phyloP scores from a whole-genome alignment of 1,140 invertebrate species.

The Drosophila navojoa region DNA sequence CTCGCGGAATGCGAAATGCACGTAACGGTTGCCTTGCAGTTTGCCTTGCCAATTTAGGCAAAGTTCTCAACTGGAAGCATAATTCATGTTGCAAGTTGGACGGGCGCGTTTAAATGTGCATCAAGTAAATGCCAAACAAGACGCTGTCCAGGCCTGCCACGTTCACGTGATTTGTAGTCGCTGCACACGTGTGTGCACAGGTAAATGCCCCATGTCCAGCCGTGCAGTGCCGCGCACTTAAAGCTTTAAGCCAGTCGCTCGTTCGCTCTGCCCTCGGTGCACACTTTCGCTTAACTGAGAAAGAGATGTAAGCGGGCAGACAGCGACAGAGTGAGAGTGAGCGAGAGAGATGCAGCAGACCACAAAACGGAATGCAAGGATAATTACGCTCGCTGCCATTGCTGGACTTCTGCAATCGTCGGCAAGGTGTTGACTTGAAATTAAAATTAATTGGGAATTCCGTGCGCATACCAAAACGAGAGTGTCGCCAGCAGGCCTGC shows the following conservation, averaged over 20 bases:
- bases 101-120: constrained; percentile 72
- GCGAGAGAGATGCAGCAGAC: constrained; percentile 27
- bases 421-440: constrained; percentile 74
- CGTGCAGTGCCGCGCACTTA: constrained; percentile 25
- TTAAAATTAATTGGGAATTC: constrained; percentile 77
- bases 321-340: constrained; percentile 11
- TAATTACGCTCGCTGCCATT: constrained; percentile 60
- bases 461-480: constrained; percentile 63
- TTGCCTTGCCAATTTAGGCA: constrained; percentile 69
- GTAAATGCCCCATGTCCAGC: constrained; percentile 48
- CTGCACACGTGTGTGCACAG: constrained; percentile 38
- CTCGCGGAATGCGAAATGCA: constrained; percentile 53
- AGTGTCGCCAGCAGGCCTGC: constrained; percentile 59
- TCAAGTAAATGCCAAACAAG: constrained; percentile 76
- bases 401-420: constrained; percentile 48
- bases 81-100: constrained; percentile 71
- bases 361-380: constrained; percentile 65
- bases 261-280: constrained; percentile 1
- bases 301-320: not conserved
- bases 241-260: constrained; percentile 32
- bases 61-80: constrained; percentile 68
- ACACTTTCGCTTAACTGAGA: constrained; percentile 58
- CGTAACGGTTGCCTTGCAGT: constrained; percentile 62
- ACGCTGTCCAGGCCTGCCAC: constrained; percentile 48
- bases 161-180: constrained; percentile 61